Evolutionary conservation across 2,797 vertebrate genomes (phyloP), one percentile per base, ranked within the genome.

Genomic region (Pipistrellus kuhlii): DNA sequence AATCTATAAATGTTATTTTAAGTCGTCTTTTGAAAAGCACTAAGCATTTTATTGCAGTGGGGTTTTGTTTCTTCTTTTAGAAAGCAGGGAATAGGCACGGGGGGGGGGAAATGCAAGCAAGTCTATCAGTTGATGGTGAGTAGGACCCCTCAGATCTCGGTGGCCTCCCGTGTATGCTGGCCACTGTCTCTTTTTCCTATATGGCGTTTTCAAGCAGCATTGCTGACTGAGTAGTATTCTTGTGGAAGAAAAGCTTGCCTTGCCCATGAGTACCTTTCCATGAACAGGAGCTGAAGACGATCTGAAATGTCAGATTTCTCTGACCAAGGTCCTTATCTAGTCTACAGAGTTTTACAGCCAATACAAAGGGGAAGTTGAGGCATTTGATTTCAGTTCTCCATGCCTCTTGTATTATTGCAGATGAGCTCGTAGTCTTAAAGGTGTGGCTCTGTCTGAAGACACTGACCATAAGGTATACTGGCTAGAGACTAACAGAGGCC

Each of bases 1-100:
- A 57, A 90, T 87, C 81, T 93, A 66, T 85, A 78, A 80, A 23
- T 78, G 32, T 83, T 85, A 75, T 82, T 90, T 88, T 9, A 80
- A 92, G 57, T 78, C 66, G 35, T 21, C 17, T 73, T 85, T 93
- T 86, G 68, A 59, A 90, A 92, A 81, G 32, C 30, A 88, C 18
- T 21, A 38, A 38, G 0, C 41, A 57, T 80, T 95, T 95, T 68
- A 57, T 86, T 46, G 85, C 69, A 48, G 0, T 82, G 17, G 18
- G 6, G 11, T 88, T 91, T 75, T 69, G 13, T 55, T 7, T n/a
- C 30, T 85, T n/a, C 59, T 68, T 71, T 93, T 46, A 78, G 77
- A 38, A 87, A 85, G 30, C 48, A 14, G 21, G 21, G 13, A 85
- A 53, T 46, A 23, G 41, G 23, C 18, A 12, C 20, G 38, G 38